phyloP scores from a whole-genome alignment of 2,797 vertebrate species.

The Cossypha dichroa region DNA sequence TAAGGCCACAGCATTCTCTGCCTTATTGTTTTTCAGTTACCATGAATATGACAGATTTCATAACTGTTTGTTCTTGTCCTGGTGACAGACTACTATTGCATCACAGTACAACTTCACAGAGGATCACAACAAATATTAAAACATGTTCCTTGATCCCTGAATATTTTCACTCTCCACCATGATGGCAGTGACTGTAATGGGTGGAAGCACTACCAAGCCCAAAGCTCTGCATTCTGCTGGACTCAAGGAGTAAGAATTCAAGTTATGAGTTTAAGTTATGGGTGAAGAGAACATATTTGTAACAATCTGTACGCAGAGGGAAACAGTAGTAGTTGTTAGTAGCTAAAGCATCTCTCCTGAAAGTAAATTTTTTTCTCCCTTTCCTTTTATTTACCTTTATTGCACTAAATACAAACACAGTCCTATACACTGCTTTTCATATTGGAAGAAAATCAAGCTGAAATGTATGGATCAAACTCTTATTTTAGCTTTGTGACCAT shows the following conservation, averaged over 20 bases:
- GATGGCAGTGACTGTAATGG: background rate
- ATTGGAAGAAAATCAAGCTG: background rate
- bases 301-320: background rate
- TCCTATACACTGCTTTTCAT: background rate
- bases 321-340: background rate
- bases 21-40: background rate
- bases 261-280: background rate
- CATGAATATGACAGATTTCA: background rate
- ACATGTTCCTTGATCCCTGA: rapidly evolving
- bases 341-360: background rate
- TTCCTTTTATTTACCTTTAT: background rate
- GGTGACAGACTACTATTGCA: background rate
- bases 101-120: background rate
- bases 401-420: background rate
- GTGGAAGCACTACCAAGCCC: rapidly evolving
- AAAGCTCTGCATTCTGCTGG: background rate
- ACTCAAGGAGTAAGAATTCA: background rate
- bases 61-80: background rate
- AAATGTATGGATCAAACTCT: background rate
- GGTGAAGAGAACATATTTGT: background rate
- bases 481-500: background rate
- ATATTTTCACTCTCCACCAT: background rate
- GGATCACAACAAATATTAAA: background rate
- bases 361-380: background rate
- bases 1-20: background rate